Evolutionary conservation across 2,888 invertebrate species (phyloP), one percentile per base, ranked within the genome.

Genomic region (Drosophila nigricruria): DNA sequence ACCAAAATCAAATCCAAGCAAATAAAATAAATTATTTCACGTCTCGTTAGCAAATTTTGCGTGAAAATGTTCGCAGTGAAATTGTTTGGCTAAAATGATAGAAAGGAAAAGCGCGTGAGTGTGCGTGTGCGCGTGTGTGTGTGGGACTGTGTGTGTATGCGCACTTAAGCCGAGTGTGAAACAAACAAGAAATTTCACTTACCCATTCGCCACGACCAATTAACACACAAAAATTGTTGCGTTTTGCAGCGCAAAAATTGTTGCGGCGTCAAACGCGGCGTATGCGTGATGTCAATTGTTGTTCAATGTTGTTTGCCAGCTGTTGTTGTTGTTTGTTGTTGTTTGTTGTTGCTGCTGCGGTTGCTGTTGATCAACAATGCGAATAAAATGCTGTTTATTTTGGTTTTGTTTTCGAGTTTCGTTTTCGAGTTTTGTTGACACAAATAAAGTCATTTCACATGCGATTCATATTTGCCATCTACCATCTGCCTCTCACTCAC

Each of bases 211-310:
- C 53, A 66, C 70, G 65, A 73, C 62, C 78, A 77, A 77, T 77
- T 78, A 77, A 78, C 74, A 74, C 74, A 58, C 54, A 65, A 65
- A 77, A 60, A 45, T 62, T 40, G 43, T 43, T 53, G 50, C 45
- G 50, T 36, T 50, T 42, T 40, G 58, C 47, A 32, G 52, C 52
- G 38, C 30, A 34, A 16, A 50, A 53, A 23, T 50, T 36, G 23
- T n/a, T 57, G 52, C 36, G 65, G 68, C 61, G 70, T 64, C 63
- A 32, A 58, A 70, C 64, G 67, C 63, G 59, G 74, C 77, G 77
- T 62, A 77, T 77, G 71, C 78, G 78, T 74, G 78, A 77, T 76
- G 57, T 64, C 64, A 60, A 65, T 65, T 62, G 62, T 54, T 68
- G 54, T 73, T 60, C 34, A 43, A 49, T 59, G 45, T 59, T 68